Conservation (phyloP, 2,888 invertebrate genomes). For the Argyresthia albistria region DNA sequence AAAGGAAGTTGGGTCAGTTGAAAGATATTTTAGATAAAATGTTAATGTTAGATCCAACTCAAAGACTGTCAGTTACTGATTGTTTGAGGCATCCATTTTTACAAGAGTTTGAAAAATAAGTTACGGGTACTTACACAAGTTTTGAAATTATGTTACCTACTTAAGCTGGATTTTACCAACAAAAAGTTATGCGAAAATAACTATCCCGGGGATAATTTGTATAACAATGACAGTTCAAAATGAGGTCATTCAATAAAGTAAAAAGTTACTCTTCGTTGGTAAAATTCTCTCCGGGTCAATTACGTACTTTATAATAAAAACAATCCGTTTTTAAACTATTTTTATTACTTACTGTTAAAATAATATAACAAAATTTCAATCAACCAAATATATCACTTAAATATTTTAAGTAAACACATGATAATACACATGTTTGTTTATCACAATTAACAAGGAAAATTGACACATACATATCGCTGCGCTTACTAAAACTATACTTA, state of each 20-base stretch:
- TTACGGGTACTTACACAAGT: too few species aligned
- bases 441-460: slow-evolving; percentile 59
- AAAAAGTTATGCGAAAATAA: too few species aligned
- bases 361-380: slow-evolving; percentile 31
- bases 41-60: slow-evolving; percentile 89
- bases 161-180: too few species aligned
- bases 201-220: too few species aligned
- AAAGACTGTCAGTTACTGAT: slow-evolving; percentile 89
- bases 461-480: slow-evolving; percentile 10
- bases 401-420: slow-evolving; percentile 20
- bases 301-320: too few species aligned
- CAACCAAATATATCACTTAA: slow-evolving; percentile 63
- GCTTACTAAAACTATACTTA: too few species aligned
- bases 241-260: too few species aligned
- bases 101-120: slow-evolving; percentile 21
- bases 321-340: too few species aligned
- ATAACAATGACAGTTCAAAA: too few species aligned
- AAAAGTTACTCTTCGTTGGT: too few species aligned
- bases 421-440: slow-evolving; percentile 27
- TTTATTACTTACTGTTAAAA: slow-evolving; percentile 42
- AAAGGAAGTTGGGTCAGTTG: slow-evolving; percentile 90
- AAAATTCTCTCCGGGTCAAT: too few species aligned
- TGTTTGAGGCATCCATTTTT: slow-evolving; percentile 95
- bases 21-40: slow-evolving; percentile 94
- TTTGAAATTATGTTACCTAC: too few species aligned